Conservation (phyloP, 2,797 vertebrate genomes). For the Chiropotes sagulatus region DNA sequence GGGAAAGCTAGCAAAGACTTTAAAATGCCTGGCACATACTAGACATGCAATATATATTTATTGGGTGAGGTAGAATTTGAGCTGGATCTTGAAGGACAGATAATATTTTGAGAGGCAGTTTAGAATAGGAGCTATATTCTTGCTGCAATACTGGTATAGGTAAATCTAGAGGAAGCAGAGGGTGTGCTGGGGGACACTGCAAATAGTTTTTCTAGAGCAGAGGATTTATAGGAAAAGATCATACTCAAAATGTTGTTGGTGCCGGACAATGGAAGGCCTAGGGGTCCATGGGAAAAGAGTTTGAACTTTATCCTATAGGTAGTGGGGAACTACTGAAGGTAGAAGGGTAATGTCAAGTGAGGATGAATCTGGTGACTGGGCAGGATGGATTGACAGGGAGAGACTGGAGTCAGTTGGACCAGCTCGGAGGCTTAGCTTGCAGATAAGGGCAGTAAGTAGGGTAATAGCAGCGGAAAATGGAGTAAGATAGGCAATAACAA, state of each 20-base stretch:
- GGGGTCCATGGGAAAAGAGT: neutral
- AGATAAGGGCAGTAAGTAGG: neutral
- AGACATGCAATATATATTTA: neutral
- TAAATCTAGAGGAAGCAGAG: neutral
- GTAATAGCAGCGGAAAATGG: neutral
- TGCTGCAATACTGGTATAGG: neutral
- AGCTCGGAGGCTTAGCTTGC: neutral
- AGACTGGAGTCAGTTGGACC: neutral
- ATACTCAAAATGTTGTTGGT: neutral
- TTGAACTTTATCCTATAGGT: neutral
- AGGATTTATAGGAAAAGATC: neutral
- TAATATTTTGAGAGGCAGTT: slow-evolving; percentile 1
- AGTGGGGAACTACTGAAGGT: neutral
- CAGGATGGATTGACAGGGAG: neutral
- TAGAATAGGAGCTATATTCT: neutral
- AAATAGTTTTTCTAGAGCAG: slow-evolving; percentile 11
- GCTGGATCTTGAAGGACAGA: neutral
- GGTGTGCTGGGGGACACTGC: neutral
- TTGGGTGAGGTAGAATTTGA: neutral
- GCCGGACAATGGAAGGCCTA: neutral
- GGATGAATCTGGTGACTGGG: neutral
- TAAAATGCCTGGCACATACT: neutral
- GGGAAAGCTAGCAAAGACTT: slow-evolving; percentile 23
- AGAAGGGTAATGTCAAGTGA: neutral
- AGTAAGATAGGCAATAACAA: neutral